Percentiles rank a stretch among this genome's conserved stretches.
Evolutionary conservation across 2,888 invertebrate genomes (phyloP).

Genomic region (Drosophila emarginata): DNA sequence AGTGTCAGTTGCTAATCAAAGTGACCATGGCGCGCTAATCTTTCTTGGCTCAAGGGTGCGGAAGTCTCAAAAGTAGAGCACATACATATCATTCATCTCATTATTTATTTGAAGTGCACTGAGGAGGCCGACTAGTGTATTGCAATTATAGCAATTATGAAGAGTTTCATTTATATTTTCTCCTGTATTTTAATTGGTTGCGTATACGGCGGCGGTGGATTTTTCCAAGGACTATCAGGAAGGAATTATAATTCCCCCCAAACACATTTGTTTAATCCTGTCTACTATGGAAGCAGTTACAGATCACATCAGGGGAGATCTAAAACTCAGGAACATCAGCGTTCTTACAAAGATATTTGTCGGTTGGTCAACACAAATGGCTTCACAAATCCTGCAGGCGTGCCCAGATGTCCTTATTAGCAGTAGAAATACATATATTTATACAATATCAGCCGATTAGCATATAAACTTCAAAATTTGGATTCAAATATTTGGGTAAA

Average conservation of each 20-base stretch:
- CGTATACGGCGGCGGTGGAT: slow-evolving; percentile 19
- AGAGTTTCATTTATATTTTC: not conserved
- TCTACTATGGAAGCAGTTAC: slow-evolving; percentile 8
- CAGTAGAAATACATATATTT: slow-evolving; percentile 12
- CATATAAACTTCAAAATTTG: slow-evolving; percentile 17
- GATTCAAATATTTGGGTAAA: slow-evolving; percentile 33
- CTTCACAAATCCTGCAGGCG: slow-evolving; percentile 69
- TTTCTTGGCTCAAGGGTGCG: slow-evolving; percentile 45
- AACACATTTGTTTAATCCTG: slow-evolving; percentile 6
- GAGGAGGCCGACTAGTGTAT: not conserved
- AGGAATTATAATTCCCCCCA: slow-evolving; percentile 32
- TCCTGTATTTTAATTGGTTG: slow-evolving; percentile 13
- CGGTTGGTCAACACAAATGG: slow-evolving; percentile 71
- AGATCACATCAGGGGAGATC: not conserved
- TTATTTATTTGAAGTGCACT: slow-evolving; percentile 20
- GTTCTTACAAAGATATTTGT: slow-evolving; percentile 74
- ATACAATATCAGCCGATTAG: not conserved
- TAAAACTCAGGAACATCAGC: slow-evolving; percentile 31
- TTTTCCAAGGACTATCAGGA: slow-evolving; percentile 30
- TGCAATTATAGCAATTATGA: not conserved
- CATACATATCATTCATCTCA: slow-evolving; percentile 18
- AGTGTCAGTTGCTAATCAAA: slow-evolving; percentile 32
- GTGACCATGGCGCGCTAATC: slow-evolving; percentile 17
- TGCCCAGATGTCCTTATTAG: slow-evolving; percentile 71
- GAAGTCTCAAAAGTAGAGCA: slow-evolving; percentile 45